Evolutionary conservation across 2,113 vertebrate genomes (phyloP), one percentile per base, ranked within the genome.

Genomic region (Perognathus longimembris): DNA sequence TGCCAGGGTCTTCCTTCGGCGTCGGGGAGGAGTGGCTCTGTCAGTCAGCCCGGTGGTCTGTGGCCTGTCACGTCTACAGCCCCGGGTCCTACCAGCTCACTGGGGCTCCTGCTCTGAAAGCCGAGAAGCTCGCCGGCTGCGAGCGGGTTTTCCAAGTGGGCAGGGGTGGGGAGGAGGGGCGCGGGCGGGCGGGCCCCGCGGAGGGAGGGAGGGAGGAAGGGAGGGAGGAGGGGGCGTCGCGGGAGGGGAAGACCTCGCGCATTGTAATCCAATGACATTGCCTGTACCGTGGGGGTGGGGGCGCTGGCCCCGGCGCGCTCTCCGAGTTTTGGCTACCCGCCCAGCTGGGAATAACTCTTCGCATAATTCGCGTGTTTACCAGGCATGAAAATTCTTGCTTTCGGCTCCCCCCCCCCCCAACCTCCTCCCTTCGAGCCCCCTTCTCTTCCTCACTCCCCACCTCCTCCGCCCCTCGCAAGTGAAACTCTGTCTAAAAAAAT

Each of bases 271-370:
- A 97, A 93, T 98, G 98, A 98, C 97, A 98, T 97, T 98, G 98
- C 98, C 97, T 96, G 50, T 54, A 12, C 96, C 96, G 97, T 97
- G 98, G 96, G 97, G 98, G 98, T 94, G 97, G 97, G 98, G 97
- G 97, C 97, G 96, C 96, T 93, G 95, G 97, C 98, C 97, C 97
- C 97, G 95, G 98, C 97, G 98, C 98, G 98, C 98, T 98, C 98
- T 97, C 97, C 38, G 97, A 96, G 97, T 97, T 95, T 98, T 98
- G 98, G 98, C 98, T 97, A 97, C 96, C 97, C 96, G 98, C 98
- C 98, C 98, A 98, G 98, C 98, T 98, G 97, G 98, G 98, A 98
- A 98, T 98, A 98, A 98, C 98, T 98, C 98, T 98, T 97, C 97
- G 98, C 97, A 98, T 98, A 98, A 98, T 98, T 98, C 97, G 97